Evolutionary conservation across 2,113 vertebrate species (phyloP).

Genomic region (Pandion haliaetus): DNA sequence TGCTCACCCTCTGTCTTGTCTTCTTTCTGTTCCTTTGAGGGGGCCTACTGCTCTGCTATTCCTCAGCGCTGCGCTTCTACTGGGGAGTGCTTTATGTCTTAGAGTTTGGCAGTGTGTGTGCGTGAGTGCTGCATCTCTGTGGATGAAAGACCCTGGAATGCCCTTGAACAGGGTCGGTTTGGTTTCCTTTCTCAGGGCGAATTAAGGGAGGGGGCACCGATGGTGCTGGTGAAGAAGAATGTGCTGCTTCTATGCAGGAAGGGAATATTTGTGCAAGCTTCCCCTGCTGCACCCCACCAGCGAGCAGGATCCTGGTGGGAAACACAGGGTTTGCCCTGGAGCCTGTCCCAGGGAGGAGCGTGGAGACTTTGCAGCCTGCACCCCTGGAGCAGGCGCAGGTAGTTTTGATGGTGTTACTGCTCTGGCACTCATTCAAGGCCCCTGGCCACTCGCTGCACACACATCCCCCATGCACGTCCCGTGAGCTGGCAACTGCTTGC

Average conservation of each 20-base stretch:
- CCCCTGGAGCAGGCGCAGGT: rapidly evolving
- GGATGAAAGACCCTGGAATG: neutral
- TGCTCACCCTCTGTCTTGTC: neutral
- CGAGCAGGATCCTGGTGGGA: rapidly evolving
- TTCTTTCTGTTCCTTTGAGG: neutral
- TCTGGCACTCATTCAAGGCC: rapidly evolving
- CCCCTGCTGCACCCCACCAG: neutral
- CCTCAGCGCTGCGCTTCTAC: neutral
- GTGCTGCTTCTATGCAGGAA: neutral
- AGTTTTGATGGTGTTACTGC: neutral
- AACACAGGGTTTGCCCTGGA: neutral
- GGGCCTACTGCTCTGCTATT: neutral
- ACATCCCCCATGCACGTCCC: rapidly evolving
- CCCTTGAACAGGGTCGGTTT: rapidly evolving
- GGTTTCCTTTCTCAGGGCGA: neutral
- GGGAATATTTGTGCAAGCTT: neutral
- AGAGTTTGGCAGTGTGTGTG: neutral
- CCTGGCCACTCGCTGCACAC: rapidly evolving
- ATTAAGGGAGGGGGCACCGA: neutral
- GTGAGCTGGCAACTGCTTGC: neutral
- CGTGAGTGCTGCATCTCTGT: rapidly evolving
- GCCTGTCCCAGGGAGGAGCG: neutral
- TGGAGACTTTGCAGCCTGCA: neutral
- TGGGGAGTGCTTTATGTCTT: neutral
- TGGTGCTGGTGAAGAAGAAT: neutral